Evolutionary conservation across 2,113 vertebrate species (phyloP).

Genomic region (Hypocryptadius cinnamomeus): DNA sequence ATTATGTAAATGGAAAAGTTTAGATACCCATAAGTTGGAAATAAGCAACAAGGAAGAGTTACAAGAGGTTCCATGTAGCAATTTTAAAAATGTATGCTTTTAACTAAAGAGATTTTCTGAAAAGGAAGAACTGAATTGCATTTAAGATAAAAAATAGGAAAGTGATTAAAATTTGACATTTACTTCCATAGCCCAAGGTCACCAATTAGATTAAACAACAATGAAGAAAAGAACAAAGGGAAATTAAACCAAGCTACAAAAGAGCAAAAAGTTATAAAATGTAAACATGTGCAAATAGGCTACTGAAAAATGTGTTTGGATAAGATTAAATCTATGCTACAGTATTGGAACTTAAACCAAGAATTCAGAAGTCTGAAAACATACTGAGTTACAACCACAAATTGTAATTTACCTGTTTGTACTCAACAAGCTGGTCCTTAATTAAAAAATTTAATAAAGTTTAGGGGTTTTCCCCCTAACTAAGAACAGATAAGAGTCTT

Average conservation of each 20-base stretch:
- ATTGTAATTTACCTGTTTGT: neutral
- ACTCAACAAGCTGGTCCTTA: neutral
- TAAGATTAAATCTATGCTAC: neutral
- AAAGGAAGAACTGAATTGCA: neutral
- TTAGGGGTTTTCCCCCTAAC: neutral
- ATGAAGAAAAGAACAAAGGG: neutral
- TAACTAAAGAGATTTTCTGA: neutral
- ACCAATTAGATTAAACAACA: neutral
- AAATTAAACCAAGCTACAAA: neutral
- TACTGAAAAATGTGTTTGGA: neutral
- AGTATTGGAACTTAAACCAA: neutral
- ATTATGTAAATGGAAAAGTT: neutral
- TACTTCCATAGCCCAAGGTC: neutral
- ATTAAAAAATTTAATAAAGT: neutral
- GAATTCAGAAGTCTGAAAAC: neutral
- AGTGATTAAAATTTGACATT: constrained; percentile 19
- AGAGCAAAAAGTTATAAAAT: neutral
- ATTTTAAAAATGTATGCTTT: neutral
- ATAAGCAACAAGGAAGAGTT: neutral
- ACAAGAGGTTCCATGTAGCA: neutral
- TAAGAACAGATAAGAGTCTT: neutral
- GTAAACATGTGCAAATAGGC: neutral
- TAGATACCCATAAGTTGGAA: neutral
- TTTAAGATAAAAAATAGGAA: neutral
- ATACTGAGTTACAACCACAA: neutral